phyloP scores from a whole-genome alignment of 2,797 vertebrate genomes.

The Sorex maritimensis region DNA sequence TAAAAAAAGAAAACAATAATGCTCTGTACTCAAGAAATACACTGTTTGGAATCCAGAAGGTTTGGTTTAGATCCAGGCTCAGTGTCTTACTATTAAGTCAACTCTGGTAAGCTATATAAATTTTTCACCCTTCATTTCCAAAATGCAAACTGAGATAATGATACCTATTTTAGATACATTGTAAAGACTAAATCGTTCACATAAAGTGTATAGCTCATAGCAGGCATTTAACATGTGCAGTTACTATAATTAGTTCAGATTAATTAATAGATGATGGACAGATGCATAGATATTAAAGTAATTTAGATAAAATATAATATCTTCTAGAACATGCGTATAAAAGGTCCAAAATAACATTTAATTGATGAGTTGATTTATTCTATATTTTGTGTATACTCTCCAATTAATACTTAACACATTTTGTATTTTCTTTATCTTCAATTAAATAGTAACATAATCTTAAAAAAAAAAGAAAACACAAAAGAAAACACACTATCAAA shows the following conservation, averaged over 20 bases:
- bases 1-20: no score
- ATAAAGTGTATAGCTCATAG: not conserved
- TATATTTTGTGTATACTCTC: not conserved
- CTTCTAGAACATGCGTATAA: not conserved
- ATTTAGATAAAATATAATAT: not conserved
- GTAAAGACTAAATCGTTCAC: not conserved
- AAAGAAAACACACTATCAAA: no score
- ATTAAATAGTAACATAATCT: not conserved
- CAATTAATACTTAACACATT: not conserved
- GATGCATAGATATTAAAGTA: not conserved
- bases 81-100: not conserved
- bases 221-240: not conserved
- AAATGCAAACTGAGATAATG: not conserved
- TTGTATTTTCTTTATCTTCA: conserved; percentile 23
- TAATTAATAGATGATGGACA: not conserved
- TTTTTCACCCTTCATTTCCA: not conserved
- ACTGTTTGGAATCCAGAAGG: not conserved
- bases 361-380: conserved; percentile 4
- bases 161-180: not conserved
- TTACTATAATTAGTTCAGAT: not conserved
- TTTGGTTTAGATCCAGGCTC: not conserved
- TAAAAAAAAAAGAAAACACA: not conserved
- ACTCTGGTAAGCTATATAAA: not conserved
- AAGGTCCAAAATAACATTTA: not conserved
- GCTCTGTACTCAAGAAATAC: not conserved